Conservation (phyloP, 2,797 vertebrate species). For the Brachymystax lenok region DNA sequence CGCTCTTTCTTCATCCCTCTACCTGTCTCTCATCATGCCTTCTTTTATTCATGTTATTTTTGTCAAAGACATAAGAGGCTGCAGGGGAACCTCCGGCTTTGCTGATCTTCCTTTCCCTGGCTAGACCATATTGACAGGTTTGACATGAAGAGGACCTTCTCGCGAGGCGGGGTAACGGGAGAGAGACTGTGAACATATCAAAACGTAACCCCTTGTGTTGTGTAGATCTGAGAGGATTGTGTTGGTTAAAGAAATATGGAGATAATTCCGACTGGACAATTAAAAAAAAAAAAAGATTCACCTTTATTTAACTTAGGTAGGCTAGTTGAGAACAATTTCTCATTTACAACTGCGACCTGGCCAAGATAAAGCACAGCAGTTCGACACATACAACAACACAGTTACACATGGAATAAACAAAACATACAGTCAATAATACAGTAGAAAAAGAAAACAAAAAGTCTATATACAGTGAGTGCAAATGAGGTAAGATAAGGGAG, state of each 20-base stretch:
- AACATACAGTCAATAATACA: too few species aligned
- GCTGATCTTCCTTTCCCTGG: constrained; percentile 58
- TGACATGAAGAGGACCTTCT: constrained; percentile 61
- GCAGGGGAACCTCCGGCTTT: constrained; percentile 43
- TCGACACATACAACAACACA: too few species aligned
- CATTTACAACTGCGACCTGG: too few species aligned
- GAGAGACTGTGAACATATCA: neutral
- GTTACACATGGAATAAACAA: too few species aligned
- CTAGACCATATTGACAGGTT: constrained; percentile 24
- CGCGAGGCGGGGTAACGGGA: constrained; percentile 37
- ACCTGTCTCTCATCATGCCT: constrained; percentile 27
- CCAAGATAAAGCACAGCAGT: too few species aligned
- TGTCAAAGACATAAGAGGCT: constrained; percentile 52
- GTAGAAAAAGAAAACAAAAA: too few species aligned
- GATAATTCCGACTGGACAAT: too few species aligned
- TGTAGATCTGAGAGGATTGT: constrained; percentile 19
- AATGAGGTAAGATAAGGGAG: too few species aligned
- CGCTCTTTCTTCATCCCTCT: constrained; percentile 37
- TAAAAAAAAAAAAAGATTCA: too few species aligned
- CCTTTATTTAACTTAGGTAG: too few species aligned
- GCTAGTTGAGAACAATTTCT: too few species aligned
- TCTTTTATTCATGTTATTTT: constrained; percentile 51
- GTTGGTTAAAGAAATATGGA: neutral
- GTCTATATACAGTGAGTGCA: too few species aligned
- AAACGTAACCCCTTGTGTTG: constrained; percentile 2